Conservation (phyloP, 2,113 vertebrate genomes). For the Aleadryas rufinucha region DNA sequence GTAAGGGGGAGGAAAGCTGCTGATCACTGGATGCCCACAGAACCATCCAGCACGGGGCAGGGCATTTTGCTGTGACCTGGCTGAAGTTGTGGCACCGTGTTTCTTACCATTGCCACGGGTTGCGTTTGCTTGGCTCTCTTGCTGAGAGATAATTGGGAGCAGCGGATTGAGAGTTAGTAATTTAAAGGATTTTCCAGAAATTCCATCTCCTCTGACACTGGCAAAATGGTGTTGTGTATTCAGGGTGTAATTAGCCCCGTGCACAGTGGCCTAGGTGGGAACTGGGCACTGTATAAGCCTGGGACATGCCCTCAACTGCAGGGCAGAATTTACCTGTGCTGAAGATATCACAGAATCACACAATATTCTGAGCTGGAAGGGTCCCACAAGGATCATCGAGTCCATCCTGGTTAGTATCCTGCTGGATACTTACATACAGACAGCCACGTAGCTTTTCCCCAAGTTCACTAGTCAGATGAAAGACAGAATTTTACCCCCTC, state of each 20-base stretch:
- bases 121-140: neutral
- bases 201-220: neutral
- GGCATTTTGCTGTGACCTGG: neutral
- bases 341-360: neutral
- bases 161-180: neutral
- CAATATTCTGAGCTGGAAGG: neutral
- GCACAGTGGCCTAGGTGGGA: neutral
- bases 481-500: neutral
- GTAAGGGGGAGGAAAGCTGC: neutral
- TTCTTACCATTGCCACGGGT: neutral
- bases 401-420: neutral
- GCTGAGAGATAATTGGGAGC: neutral
- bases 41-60: neutral
- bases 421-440: neutral
- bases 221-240: neutral
- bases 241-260: neutral
- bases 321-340: neutral
- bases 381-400: neutral
- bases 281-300: neutral
- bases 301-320: neutral
- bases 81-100: fast-evolving
- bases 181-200: neutral
- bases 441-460: fast-evolving
- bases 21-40: neutral
- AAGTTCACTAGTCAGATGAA: neutral